Conservation (phyloP, 2,113 vertebrate species). For the Prolemur simus region DNA sequence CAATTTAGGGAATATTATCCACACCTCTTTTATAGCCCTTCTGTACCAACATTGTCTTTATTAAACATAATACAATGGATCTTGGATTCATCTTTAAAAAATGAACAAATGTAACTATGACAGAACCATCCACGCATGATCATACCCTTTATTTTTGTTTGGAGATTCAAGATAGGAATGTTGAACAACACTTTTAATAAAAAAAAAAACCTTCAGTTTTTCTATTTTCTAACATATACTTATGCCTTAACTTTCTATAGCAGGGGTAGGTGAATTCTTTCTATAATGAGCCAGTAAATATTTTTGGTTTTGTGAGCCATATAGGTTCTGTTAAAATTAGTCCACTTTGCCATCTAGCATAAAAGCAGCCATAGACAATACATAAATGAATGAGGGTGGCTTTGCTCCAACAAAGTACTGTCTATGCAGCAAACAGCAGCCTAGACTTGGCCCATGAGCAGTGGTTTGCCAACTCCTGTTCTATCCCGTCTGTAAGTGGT, state of each 20-base stretch:
- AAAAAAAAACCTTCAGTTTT: not conserved
- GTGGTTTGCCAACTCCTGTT: not conserved
- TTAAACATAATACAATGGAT: not conserved
- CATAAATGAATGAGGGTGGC: not conserved
- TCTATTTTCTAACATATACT: not conserved
- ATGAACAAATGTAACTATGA: not conserved
- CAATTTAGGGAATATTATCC: slow-evolving; percentile 38
- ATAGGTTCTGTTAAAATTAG: not conserved
- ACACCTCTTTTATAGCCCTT: not conserved
- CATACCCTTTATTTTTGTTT: not conserved
- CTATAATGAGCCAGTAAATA: not conserved
- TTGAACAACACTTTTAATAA: not conserved
- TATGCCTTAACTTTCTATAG: not conserved
- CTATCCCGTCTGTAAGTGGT: not conserved
- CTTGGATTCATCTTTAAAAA: not conserved
- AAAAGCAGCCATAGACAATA: not conserved
- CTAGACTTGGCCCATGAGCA: not conserved
- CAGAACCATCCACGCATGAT: not conserved
- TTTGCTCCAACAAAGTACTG: not conserved
- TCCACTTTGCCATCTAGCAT: not conserved
- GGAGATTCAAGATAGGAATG: not conserved
- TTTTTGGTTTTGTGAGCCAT: not conserved
- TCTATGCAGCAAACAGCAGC: not conserved
- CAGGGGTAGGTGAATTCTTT: not conserved
- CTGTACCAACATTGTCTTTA: not conserved